Evolutionary conservation across 2,797 vertebrate genomes (phyloP).

Genomic region (Rhyacichthys aspro): DNA sequence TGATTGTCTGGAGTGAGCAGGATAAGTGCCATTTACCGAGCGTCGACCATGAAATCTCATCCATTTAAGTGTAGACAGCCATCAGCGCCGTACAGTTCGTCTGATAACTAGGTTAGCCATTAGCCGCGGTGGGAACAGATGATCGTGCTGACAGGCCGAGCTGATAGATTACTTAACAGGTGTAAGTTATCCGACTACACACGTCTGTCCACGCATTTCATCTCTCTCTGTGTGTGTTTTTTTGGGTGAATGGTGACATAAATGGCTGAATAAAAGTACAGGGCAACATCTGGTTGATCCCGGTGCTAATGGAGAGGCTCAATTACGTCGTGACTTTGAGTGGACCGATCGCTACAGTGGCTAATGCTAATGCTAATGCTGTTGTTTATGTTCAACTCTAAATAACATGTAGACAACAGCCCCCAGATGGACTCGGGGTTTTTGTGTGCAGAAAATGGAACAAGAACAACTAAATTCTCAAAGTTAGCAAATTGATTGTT

Average conservation of each 20-base stretch:
- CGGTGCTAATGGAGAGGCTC: slow-evolving; percentile 74
- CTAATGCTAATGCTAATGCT: slow-evolving; percentile 58
- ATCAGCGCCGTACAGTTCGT: slow-evolving; percentile 17
- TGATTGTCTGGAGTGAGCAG: too few species aligned
- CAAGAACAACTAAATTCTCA: neutral
- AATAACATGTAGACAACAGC: slow-evolving; percentile 26
- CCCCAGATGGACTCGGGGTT: too few species aligned
- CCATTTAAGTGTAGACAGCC: slow-evolving; percentile 28
- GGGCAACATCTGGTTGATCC: slow-evolving; percentile 77
- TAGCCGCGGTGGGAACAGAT: slow-evolving; percentile 41
- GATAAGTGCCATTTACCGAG: too few species aligned
- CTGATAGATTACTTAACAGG: slow-evolving; percentile 67
- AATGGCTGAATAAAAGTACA: slow-evolving; percentile 57
- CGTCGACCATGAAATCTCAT: slow-evolving; percentile 16
- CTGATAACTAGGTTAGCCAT: slow-evolving; percentile 69
- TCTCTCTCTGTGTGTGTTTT: slow-evolving; percentile 11
- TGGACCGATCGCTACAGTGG: slow-evolving; percentile 53
- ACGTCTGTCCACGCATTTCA: slow-evolving; percentile 28
- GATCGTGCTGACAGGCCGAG: slow-evolving; percentile 59
- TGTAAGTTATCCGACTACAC: slow-evolving; percentile 19
- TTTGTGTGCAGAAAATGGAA: slow-evolving; percentile 13
- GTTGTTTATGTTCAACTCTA: slow-evolving; percentile 42
- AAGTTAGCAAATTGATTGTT: too few species aligned
- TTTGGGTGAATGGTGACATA: slow-evolving; percentile 66
- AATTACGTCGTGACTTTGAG: slow-evolving; percentile 78